phyloP scores from a whole-genome alignment of 2,888 invertebrate genomes.

The Cantharis flavilabris region DNA sequence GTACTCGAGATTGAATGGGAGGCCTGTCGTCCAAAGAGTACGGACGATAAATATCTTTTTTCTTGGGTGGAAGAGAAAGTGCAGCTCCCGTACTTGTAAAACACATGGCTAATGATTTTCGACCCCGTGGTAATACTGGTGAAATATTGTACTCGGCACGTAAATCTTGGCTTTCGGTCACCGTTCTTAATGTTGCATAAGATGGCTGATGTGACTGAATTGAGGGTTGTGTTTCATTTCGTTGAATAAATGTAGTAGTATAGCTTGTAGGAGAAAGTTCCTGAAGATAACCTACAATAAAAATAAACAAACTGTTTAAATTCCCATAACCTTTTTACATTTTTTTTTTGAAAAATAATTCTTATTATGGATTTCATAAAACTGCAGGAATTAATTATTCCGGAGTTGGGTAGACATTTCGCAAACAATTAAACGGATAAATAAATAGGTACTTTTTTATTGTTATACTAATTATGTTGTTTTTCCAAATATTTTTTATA shows the following conservation, averaged over 20 bases:
- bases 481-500: background rate
- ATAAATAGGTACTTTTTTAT: too few relatives aligned
- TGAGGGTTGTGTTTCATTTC: slow-evolving; percentile 61
- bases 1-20: slow-evolving; percentile 62
- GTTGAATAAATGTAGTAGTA: slow-evolving; percentile 75
- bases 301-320: slow-evolving; percentile 15
- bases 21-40: slow-evolving; percentile 78
- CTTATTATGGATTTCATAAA: background rate
- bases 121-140: slow-evolving; percentile 50
- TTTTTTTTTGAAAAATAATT: background rate
- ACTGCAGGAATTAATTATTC: background rate
- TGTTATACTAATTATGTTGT: background rate
- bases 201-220: slow-evolving; percentile 55
- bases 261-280: slow-evolving; percentile 78
- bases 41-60: slow-evolving; percentile 89
- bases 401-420: too few relatives aligned
- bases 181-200: slow-evolving; percentile 61
- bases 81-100: slow-evolving; percentile 86
- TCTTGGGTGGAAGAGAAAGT: slow-evolving; percentile 83
- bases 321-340: background rate
- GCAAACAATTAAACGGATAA: too few relatives aligned
- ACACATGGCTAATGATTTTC: slow-evolving; percentile 80
- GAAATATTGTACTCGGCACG: slow-evolving; percentile 44
- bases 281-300: slow-evolving; percentile 74
- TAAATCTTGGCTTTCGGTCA: slow-evolving; percentile 56